These are phyloP conservation scores for Chiridota heheva DNA, from an alignment of 35 echinoderm and acorn worm species.

Conservation along the genomic window DNA sequence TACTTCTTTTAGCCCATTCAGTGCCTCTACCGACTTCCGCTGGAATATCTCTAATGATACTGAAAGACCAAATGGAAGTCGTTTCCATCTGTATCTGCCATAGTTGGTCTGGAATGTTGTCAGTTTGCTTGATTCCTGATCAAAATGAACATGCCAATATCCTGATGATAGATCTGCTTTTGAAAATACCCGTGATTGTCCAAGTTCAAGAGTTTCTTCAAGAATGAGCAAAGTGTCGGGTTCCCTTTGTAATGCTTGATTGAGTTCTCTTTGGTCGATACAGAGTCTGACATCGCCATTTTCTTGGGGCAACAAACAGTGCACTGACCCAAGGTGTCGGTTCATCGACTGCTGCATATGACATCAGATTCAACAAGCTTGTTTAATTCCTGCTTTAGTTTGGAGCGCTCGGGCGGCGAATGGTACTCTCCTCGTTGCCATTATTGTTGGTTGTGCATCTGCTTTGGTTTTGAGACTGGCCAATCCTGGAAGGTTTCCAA, in stretches of 20 bases:
- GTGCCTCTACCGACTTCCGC: slow-evolving; percentile 45
- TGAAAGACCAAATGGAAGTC: slow-evolving; percentile 66
- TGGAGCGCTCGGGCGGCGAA: neutral
- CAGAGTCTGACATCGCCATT: slow-evolving; percentile 30
- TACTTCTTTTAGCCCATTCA: slow-evolving; percentile 45
- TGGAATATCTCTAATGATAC: slow-evolving; percentile 76
- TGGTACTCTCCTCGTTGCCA: slow-evolving; percentile 27
- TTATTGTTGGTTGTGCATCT: neutral
- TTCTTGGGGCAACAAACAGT: slow-evolving; percentile 10
- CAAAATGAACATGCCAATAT: slow-evolving; percentile 54
- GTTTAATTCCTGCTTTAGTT: slow-evolving; percentile 36
- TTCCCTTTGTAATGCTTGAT: slow-evolving; percentile 28
- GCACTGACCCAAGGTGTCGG: slow-evolving; percentile 38
- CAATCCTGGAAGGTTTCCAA: slow-evolving; percentile 4
- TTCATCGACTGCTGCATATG: slow-evolving; percentile 24
- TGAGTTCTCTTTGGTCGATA: slow-evolving; percentile 30
- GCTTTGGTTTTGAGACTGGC: neutral
- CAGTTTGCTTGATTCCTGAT: slow-evolving; percentile 52
- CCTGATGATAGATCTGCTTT: slow-evolving; percentile 54
- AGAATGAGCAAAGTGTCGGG: slow-evolving; percentile 21
- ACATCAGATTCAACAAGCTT: slow-evolving; percentile 19
- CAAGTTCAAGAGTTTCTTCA: slow-evolving; percentile 23
- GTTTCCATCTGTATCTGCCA: slow-evolving; percentile 68
- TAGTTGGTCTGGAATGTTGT: slow-evolving; percentile 65
- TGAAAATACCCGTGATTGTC: slow-evolving; percentile 34